Percentiles rank a stretch among this genome's conserved stretches.
Evolutionary conservation across 2,113 vertebrate genomes (phyloP).

Genomic region (Anarrhichthys ocellatus): DNA sequence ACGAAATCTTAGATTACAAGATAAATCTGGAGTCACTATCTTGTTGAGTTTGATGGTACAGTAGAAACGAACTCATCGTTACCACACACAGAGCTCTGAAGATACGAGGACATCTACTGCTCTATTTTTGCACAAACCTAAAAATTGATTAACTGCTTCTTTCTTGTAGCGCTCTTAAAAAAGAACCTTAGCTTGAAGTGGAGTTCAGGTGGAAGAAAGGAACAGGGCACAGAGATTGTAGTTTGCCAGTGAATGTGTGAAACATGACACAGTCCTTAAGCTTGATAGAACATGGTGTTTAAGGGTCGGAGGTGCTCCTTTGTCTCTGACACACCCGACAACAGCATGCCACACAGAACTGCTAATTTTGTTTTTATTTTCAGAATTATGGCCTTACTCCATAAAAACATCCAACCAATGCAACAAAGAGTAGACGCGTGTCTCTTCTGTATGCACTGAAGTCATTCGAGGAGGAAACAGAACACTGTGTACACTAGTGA

Average conservation of each 20-base stretch:
- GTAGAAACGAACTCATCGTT: background rate
- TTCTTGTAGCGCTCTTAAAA: conserved; percentile 29
- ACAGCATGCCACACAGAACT: conserved; percentile 51
- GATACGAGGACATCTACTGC: conserved; percentile 18
- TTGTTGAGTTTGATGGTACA: background rate
- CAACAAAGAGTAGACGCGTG: conserved; percentile 59
- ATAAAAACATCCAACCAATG: conserved; percentile 65
- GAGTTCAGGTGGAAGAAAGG: conserved; percentile 37
- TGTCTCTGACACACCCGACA: conserved; percentile 36
- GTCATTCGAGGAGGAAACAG: conserved; percentile 48
- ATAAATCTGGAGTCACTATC: background rate
- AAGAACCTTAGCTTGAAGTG: conserved; percentile 43
- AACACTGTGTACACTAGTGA: conserved; percentile 71
- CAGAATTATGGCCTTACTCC: conserved; percentile 77
- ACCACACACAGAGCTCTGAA: background rate
- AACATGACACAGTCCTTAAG: conserved; percentile 28
- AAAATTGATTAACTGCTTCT: conserved; percentile 37
- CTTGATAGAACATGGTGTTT: conserved; percentile 16
- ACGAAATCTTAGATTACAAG: background rate
- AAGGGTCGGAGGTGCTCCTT: conserved; percentile 24
- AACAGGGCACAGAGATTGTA: conserved; percentile 69
- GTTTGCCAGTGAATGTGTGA: conserved; percentile 67
- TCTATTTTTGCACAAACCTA: conserved; percentile 62
- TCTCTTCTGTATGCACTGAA: conserved; percentile 62
- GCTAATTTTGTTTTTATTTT: conserved; percentile 54